Evolutionary conservation across 2,888 invertebrate species (phyloP), one percentile per base, ranked within the genome.

Genomic region (Erebia aethiops): DNA sequence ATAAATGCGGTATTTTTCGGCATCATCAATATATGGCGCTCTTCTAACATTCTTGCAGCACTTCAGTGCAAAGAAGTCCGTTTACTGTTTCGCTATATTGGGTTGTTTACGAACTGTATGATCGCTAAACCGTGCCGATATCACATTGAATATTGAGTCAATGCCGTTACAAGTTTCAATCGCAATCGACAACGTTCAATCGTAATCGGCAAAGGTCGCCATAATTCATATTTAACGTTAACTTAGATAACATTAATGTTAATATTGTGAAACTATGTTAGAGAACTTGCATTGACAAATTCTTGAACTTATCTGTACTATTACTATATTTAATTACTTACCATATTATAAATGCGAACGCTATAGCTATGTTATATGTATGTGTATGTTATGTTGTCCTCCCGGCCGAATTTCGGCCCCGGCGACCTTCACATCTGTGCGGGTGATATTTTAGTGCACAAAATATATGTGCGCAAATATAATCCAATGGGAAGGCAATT

Each of bases 161-260:
- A 66, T 56, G 43, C 54, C n/a, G 64, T n/a, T 57, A 57, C 60
- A 69, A 62, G 57, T 43, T 63, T 21, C 62, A 67, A 71, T 66
- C 61, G 70, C 71, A 64, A 69, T 67, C 71, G 71, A 71, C 71
- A 66, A 62, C 70, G 65, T 35, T 60, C 60, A 70, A 56, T 46
- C 56, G 74, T 72, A 76, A 74, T 74, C 72, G 72, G 51, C 69
- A 75, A 77, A 77, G 78, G 76, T 78, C 72, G 75, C 67, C 74
- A 74, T 78, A 77, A 76, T 70, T 79, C 76, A 77, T 76, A 70
- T 10, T 35, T 56, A 70, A 72, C 75, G 70, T 66, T 65, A 74
- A 76, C 74, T 75, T 71, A 70, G 71, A 75, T 75, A 77, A 71
- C 56, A 57, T 76, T 71, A 77, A 76, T 78, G 75, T 72, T 77